Evolutionary conservation across 2,888 invertebrate genomes (phyloP).

Genomic region (Reticulitermes lucifugus): DNA sequence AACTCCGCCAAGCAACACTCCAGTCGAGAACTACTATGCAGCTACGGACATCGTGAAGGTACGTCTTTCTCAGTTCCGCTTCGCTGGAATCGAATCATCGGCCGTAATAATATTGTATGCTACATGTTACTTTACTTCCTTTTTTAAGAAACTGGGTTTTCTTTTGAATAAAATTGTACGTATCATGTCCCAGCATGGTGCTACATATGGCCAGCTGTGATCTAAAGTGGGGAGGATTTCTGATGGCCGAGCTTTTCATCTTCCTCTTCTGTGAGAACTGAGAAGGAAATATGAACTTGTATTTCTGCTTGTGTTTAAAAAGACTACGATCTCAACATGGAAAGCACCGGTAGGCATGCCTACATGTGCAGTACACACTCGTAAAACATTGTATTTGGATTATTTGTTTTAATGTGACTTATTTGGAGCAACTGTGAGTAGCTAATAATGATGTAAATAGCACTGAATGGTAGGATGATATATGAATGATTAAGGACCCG

Average conservation of each 20-base stretch:
- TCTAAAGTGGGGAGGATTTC: background rate
- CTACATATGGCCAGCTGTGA: background rate
- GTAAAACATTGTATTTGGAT: too few species aligned
- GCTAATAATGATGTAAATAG: too few species aligned
- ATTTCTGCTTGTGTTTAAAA: too few species aligned
- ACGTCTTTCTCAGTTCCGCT: constrained; percentile 53
- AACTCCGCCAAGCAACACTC: constrained; percentile 55
- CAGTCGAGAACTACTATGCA: constrained; percentile 76
- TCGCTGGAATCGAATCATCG: background rate
- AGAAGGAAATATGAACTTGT: too few species aligned
- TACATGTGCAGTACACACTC: too few species aligned
- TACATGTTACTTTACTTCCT: background rate
- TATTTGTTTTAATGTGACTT: too few species aligned
- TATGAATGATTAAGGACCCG: too few species aligned
- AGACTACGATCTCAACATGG: too few species aligned
- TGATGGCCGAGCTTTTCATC: background rate
- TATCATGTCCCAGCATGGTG: background rate
- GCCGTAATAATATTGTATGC: background rate
- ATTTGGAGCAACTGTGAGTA: too few species aligned
- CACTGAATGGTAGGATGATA: too few species aligned
- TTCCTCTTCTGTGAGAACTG: background rate
- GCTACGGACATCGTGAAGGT: constrained; percentile 83
- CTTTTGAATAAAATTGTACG: background rate
- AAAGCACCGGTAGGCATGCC: too few species aligned
- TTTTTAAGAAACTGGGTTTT: background rate